phyloP scores from a whole-genome alignment of 2,888 invertebrate species.

The Agriopis aurantiaria region DNA sequence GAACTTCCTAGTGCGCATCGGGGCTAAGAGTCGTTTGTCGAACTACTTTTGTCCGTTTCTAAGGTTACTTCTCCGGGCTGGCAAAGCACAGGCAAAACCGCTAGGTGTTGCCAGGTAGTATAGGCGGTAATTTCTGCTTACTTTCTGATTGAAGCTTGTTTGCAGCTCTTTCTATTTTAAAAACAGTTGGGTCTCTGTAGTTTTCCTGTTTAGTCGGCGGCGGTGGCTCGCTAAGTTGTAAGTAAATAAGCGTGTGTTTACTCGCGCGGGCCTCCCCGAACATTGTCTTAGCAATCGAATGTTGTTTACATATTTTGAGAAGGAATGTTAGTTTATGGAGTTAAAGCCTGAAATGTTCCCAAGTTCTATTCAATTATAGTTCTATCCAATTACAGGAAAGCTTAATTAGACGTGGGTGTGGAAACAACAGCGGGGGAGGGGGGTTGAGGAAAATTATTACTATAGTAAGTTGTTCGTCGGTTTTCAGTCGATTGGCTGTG shows the following conservation, averaged over 20 bases:
- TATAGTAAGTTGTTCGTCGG: not conserved
- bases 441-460: not conserved
- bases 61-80: too few species aligned
- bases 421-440: not conserved
- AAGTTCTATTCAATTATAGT: slow-evolving; percentile 28
- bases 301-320: slow-evolving; percentile 29
- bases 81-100: too few species aligned
- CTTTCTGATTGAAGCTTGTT: not conserved
- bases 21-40: too few species aligned
- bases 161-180: too few species aligned
- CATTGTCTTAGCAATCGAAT: slow-evolving; percentile 30
- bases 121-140: not conserved
- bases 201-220: not conserved
- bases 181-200: not conserved
- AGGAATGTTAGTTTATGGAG: slow-evolving; percentile 24
- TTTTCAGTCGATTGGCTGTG: not conserved
- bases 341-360: slow-evolving; percentile 22
- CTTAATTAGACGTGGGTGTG: slow-evolving; percentile 13
- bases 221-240: slow-evolving; percentile 26
- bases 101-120: too few species aligned
- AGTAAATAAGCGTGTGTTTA: slow-evolving; percentile 32
- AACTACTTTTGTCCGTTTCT: too few species aligned
- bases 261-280: slow-evolving; percentile 14
- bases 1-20: too few species aligned
- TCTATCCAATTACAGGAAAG: slow-evolving; percentile 16